Evolutionary conservation across 2,113 vertebrate genomes (phyloP).

Genomic region (Fregetta grallaria): DNA sequence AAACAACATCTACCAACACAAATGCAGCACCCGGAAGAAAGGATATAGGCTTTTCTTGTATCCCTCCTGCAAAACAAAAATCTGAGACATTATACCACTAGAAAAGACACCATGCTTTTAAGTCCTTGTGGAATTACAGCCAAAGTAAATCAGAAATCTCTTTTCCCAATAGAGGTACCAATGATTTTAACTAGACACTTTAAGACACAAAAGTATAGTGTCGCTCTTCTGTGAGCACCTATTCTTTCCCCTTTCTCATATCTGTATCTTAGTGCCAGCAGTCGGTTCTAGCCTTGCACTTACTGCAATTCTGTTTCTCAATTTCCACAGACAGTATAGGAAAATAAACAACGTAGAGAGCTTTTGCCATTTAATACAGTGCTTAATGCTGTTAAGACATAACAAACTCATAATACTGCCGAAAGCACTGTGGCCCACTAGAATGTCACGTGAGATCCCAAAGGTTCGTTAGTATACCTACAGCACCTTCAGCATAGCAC

Average conservation of each 20-base stretch:
- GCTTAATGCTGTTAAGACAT: not conserved
- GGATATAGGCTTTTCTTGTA: not conserved
- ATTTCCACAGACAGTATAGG: not conserved
- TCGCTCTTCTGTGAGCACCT: not conserved
- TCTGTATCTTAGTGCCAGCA: not conserved
- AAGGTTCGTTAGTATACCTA: not conserved
- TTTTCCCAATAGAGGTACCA: not conserved
- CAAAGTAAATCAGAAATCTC: not conserved
- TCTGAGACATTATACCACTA: not conserved
- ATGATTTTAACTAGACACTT: not conserved
- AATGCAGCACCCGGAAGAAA: not conserved
- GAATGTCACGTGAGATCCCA: fast-evolving
- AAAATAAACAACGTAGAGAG: not conserved
- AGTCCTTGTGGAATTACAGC: not conserved
- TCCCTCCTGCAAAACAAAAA: not conserved
- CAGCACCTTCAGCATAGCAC: not conserved
- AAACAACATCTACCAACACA: not conserved
- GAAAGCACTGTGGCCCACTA: not conserved
- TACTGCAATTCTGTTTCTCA: not conserved
- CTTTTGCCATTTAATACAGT: not conserved
- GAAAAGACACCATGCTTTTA: not conserved
- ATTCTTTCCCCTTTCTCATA: not conserved
- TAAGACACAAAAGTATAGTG: not conserved
- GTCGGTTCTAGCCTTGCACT: not conserved
- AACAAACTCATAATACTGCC: not conserved